Base-by-base conservation (phyloP, 92 coral and sea anemone species). In the Chrysogorgia sp. region DNA sequence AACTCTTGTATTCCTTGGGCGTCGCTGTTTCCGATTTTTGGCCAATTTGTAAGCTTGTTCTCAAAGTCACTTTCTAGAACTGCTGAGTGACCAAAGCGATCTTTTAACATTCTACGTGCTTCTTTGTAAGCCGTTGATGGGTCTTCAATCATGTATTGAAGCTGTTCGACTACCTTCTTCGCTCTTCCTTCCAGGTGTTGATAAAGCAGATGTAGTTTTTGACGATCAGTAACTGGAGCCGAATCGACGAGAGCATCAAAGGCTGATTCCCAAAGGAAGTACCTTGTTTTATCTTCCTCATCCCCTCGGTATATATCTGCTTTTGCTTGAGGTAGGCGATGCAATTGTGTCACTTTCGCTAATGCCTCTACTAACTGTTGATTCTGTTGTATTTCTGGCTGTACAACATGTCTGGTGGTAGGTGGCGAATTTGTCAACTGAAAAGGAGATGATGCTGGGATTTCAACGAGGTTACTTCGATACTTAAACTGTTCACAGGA, bases 151-250 rank as follows among this genome's bases (percentile, higher is more conserved):
- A 83, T 83, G 67, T 64, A 89, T 72, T 86, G 90, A 20, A 84
- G 81, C 81, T 86, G 86, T 61, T 84, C 87, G 8, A 86, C 84
- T 26, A 82, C 91, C 23, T 72, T 84, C 72, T 84, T 84, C 7
- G 84, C 89, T 31, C 58, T 84, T 31, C 88, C 86, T 20, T 66
- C 87, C 35, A 86, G 83, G 71, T 90, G 83, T 57, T 89, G 92
- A 30, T 49, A 82, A 10, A 86, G 74, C 31, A 86, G 88, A 53
- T 90, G 58, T 7, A 90, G 47, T 53, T 86, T 90, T 25, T 90
- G 93, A 25, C 67, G 81, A 4, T 88, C 67, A 3, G 82, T 29
- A 17, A 88, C 61, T 24, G 77, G 80, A 7, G 78, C 86, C 43
- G 86, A 80, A 37, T 88, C 91, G 15, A 88, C 79, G n/a, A 75